phyloP scores from a whole-genome alignment of 2,888 invertebrate species.

The Cantharis flavilabris region DNA sequence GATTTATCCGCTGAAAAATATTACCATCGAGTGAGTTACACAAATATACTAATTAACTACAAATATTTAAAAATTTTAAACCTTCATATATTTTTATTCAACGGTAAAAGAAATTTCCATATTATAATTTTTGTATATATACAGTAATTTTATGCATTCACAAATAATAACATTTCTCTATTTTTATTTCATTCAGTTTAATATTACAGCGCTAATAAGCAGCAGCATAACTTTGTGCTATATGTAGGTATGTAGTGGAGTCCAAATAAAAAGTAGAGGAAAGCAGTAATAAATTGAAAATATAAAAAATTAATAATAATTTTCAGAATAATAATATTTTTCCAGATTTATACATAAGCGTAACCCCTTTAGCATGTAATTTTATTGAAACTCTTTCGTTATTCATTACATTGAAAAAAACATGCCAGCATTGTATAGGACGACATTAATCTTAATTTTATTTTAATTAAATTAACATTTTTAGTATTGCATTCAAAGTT shows the following conservation, averaged over 20 bases:
- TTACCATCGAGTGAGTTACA: no score
- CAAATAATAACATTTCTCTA: background rate
- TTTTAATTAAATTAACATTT: background rate
- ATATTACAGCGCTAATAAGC: background rate
- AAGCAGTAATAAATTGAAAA: background rate
- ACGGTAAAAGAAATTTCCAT: no score
- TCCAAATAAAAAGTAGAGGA: background rate
- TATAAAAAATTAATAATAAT: background rate
- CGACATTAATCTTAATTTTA: slow-evolving; percentile 1
- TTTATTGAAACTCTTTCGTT: background rate
- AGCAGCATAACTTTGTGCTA: background rate
- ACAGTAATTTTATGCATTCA: background rate
- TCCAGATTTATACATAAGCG: background rate
- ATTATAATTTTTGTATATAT: background rate
- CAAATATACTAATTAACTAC: no score
- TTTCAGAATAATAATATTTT: background rate
- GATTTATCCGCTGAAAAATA: no score
- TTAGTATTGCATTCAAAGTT: background rate
- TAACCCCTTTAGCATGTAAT: background rate
- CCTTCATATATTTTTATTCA: no score
- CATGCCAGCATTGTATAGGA: background rate
- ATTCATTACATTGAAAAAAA: background rate
- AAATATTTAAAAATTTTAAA: no score
- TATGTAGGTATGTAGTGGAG: no score
- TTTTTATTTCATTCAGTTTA: background rate